Evolutionary conservation across 1,140 invertebrate species (phyloP), one percentile per base, ranked within the genome.

Genomic region (Telenomus remus): DNA sequence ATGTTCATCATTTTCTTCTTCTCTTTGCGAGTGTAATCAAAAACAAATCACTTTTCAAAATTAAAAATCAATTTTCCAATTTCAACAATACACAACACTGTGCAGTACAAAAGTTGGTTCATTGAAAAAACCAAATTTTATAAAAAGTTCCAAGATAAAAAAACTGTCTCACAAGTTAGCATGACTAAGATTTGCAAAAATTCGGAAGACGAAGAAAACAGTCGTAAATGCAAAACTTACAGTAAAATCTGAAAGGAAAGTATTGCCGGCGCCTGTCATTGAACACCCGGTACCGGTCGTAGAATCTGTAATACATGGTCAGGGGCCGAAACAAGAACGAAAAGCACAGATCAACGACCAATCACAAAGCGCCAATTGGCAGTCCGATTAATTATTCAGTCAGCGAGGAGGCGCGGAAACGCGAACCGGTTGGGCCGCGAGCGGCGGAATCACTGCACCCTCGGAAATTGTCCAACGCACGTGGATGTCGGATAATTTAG

Each of bases 281-380:
- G 72, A 86, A 86, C 27, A 80, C 60, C 12, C 86, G 86, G 72
- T 88, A 87, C 10, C 86, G 83, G 76, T 88, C 86, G 76, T 87
- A 88, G 56, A 88, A 88, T 83, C 87, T 81, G 71, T 88, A 87
- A 81, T 81, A 83, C 87, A 88, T 88, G 48, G 47, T 81, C 11
- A n/a, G 9, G 16, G 19, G 12, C 42, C 27, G n/a, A 57, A 60
- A 33, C 4, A 35, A 44, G 33, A 48, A 63, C 49, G 9, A 27
- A 6, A 6, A 27, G 1, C 14, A 27, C 14, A 33, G 11, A 35
- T 34, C 49, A 64, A 27, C 19, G 19, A 27, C 19, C 19, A 27
- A 27, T 27, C 19, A 27, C 19, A 54, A 9, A 6, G 46, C 9
- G 37, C n/a, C 37, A 39, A 39, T 39, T 39, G 9, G n/a, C 3